Conservation (phyloP, 2,113 vertebrate genomes). For the rat (Rattus norvegicus) region GRCr8 NC_086031.1:73366001-73366500, state of each 20-base stretch:
- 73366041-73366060: not conserved
- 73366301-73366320: not conserved
- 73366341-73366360: not conserved
- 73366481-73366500: not conserved
- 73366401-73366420: not conserved
- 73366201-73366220: not conserved
- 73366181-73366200: not conserved
- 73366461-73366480: not conserved
- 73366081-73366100: not conserved
- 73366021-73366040: not conserved
- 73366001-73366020: not conserved
- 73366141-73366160: not conserved
- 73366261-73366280: not conserved
- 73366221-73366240: rapidly evolving
- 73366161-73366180: not conserved
- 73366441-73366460: not conserved
- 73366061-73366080: not conserved
- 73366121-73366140: not conserved
- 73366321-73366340: not conserved
- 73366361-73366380: not conserved
- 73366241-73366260: not conserved
- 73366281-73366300: not conserved
- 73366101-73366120: not conserved
- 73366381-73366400: not conserved
- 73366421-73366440: conserved; percentile 42